Conservation (phyloP, 2,113 vertebrate genomes). For the Dolichallabes microphthalmus region DNA sequence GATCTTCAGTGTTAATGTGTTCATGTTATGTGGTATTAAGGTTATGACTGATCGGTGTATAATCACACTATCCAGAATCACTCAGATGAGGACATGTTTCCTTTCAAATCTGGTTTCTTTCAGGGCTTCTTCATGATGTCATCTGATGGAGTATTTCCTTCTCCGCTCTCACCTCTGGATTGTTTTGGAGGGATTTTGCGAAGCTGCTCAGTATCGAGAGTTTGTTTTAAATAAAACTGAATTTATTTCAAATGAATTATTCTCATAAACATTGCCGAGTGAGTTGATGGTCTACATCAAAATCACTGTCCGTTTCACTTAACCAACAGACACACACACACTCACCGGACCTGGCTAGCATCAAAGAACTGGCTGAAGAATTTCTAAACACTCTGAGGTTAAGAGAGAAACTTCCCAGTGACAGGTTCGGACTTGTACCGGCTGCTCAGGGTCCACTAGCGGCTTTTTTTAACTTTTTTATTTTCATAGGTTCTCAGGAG, state of each 20-base stretch:
- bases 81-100: neutral
- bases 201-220: neutral
- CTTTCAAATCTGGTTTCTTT: neutral
- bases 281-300: neutral
- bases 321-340: conserved; percentile 13
- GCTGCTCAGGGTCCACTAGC: neutral
- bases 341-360: conserved; percentile 20
- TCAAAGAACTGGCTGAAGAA: conserved; percentile 22
- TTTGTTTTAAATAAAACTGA: neutral
- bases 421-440: neutral
- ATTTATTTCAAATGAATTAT: neutral
- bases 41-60: neutral
- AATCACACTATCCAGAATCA: neutral
- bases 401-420: conserved; percentile 33
- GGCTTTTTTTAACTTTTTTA: neutral
- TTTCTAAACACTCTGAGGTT: conserved; percentile 7
- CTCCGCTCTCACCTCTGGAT: neutral
- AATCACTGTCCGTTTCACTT: neutral
- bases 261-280: neutral
- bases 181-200: neutral
- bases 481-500: conserved; percentile 34
- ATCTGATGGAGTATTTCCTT: neutral
- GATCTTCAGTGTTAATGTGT: too few relatives aligned
- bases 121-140: neutral
- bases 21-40: too few relatives aligned